A percentile compares a stretch with the other conserved stretches of the same genome.
Evolutionary conservation across 2,113 vertebrate species (phyloP).

Genomic region (Tragelaphus buxtoni): DNA sequence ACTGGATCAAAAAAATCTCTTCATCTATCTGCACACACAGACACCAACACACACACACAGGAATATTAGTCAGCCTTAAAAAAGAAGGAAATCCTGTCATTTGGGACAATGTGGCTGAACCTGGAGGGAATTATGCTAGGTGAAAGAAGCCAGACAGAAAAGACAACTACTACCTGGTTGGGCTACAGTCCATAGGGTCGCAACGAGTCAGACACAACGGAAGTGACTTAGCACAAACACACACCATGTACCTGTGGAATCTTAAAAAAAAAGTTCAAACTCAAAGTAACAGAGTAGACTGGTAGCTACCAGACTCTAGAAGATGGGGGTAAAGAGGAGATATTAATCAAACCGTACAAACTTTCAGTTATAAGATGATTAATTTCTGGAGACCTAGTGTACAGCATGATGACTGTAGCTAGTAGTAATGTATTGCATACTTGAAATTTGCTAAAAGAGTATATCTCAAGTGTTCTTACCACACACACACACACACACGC

Average conservation of each 20-base stretch:
- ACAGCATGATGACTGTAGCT: background rate
- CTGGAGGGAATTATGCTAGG: background rate
- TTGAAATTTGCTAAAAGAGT: background rate
- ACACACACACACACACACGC: too few species aligned
- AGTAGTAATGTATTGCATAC: background rate
- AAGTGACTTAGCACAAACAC: background rate
- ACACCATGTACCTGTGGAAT: background rate
- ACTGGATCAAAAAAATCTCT: background rate
- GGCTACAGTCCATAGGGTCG: background rate
- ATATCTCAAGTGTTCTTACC: background rate
- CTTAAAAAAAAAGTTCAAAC: background rate
- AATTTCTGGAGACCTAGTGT: background rate
- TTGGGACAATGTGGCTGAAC: background rate
- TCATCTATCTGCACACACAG: background rate
- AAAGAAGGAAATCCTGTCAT: background rate
- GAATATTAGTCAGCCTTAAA: background rate
- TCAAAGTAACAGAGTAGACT: background rate
- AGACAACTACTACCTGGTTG: background rate
- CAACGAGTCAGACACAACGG: accelerated
- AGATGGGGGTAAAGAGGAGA: background rate
- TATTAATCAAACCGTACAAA: background rate
- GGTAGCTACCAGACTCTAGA: background rate
- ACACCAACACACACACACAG: background rate
- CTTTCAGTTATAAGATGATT: background rate
- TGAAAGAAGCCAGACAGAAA: background rate